Evolutionary conservation across 2,113 vertebrate species (phyloP).

Genomic region (Myrmophylax atrothorax): DNA sequence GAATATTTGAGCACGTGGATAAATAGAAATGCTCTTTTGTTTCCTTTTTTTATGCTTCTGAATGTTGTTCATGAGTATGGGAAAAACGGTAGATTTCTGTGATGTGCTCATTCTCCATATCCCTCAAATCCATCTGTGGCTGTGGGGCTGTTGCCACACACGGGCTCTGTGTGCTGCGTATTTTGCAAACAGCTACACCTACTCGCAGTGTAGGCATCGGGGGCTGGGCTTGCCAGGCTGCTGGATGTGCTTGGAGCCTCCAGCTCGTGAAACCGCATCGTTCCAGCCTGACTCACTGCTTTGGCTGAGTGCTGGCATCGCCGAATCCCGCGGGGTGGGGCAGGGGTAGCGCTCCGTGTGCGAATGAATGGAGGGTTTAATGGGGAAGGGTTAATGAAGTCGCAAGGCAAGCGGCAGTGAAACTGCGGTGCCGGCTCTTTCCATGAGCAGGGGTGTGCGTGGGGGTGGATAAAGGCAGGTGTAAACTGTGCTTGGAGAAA

Average conservation of each 20-base stretch:
- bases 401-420: neutral
- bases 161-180: neutral
- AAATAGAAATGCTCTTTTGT: neutral
- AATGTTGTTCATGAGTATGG: neutral
- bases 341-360: neutral
- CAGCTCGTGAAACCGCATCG: neutral
- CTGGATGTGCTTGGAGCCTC: neutral
- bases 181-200: constrained; percentile 63
- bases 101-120: neutral
- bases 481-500: neutral
- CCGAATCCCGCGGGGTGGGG: neutral
- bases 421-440: neutral
- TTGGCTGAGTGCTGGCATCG: neutral
- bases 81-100: neutral
- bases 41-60: neutral
- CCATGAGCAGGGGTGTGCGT: fast-evolving
- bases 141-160: constrained; percentile 30
- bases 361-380: neutral
- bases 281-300: constrained; percentile 4
- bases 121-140: constrained; percentile 26
- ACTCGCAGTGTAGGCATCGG: neutral
- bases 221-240: neutral
- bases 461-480: neutral
- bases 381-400: neutral
- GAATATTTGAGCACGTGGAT: neutral